These are phyloP conservation scores for Smithornis capensis DNA, from an alignment of 2,113 vertebrate genomes.

Conservation along the genomic window DNA sequence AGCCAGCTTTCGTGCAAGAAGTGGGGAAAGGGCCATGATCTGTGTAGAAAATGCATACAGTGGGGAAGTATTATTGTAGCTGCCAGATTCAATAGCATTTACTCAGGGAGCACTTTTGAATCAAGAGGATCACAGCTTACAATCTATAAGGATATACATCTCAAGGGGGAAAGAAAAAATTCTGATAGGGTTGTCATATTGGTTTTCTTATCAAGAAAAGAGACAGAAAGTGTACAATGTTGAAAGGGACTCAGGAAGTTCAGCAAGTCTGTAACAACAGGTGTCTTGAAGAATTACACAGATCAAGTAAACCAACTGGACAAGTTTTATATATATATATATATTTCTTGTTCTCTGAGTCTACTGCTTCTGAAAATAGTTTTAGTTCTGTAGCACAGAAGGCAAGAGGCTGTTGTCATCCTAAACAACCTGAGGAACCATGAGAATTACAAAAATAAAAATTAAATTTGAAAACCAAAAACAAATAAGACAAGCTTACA, in stretches of 20 bases:
- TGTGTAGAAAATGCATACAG: neutral
- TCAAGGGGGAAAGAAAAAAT: neutral
- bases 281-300: neutral
- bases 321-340: neutral
- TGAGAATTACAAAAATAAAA: conserved; percentile 11
- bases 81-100: neutral
- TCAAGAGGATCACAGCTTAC: neutral
- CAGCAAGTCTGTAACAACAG: neutral
- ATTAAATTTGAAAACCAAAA: neutral
- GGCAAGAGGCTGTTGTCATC: neutral
- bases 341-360: neutral
- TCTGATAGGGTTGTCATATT: neutral
- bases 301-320: neutral
- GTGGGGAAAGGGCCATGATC: neutral
- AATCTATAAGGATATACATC: neutral
- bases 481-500: neutral
- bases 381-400: neutral
- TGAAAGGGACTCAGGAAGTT: neutral
- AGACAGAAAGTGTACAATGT: neutral
- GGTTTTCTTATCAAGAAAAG: neutral
- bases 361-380: neutral
- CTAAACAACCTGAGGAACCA: neutral
- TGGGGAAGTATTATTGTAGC: neutral
- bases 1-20: neutral
- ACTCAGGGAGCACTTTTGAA: neutral